Evolutionary conservation across 2,113 vertebrate genomes (phyloP).

Genomic region (Amazona vittata): DNA sequence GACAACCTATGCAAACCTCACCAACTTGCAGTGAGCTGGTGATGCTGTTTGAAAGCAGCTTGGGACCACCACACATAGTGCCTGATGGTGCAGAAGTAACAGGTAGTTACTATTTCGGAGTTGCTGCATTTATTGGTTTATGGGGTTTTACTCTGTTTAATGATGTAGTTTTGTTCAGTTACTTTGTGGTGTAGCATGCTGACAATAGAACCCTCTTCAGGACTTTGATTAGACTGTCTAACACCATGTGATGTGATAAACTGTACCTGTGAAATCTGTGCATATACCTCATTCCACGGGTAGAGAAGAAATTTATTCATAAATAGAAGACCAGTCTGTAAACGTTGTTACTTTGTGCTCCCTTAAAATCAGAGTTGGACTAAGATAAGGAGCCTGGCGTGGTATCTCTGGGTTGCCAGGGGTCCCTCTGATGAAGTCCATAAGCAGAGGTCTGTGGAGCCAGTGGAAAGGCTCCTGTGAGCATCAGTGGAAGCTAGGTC

Average conservation of each 20-base stretch:
- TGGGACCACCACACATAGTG: not conserved
- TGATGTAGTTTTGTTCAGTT: not conserved
- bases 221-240: not conserved
- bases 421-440: fast-evolving
- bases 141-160: not conserved
- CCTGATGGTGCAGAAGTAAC: not conserved
- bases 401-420: not conserved
- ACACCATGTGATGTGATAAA: not conserved
- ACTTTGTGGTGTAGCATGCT: not conserved
- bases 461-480: not conserved
- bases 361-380: not conserved
- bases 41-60: not conserved
- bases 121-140: not conserved
- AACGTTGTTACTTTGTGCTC: not conserved
- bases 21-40: not conserved
- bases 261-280: not conserved
- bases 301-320: not conserved
- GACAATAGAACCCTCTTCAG: not conserved
- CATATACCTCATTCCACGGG: not conserved
- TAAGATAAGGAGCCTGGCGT: not conserved
- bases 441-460: not conserved
- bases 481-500: not conserved
- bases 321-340: not conserved
- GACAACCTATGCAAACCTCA: not conserved
- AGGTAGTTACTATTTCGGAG: not conserved